Base-by-base conservation (phyloP, 2,113 vertebrate species). In the Hassar affinis region DNA sequence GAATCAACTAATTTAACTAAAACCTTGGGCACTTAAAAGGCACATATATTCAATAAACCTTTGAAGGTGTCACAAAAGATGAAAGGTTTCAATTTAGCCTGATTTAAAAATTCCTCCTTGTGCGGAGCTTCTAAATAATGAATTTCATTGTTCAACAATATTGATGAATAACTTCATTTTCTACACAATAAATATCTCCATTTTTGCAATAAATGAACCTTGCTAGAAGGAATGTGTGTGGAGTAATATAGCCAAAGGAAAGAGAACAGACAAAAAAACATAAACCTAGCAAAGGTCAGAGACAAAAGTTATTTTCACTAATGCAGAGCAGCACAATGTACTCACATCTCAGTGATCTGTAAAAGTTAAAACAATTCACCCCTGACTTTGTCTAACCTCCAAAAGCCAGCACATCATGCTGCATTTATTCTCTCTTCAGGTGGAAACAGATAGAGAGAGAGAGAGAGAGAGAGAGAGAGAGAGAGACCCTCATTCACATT, bases 291-390 rank as follows among this genome's bases (percentile, higher is more conserved):
- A 64, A 79, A 61, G 68, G 83, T 57, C 66, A 72, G 51, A 51
- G 38, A 14, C 49, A 72, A 79, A 79, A 66, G 77, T 84, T 79
- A 84, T 84, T 84, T 84, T 79, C 62, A 38, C 76, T 84, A 79
- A 79, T 79, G 54, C 54, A 79, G 52, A 79, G 42, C 54, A 59
- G 42, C 54, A 72, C 78, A 56, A 20, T 59, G 54, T 62, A 59
- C 66, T 68, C 64, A 71, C 64, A 84, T 61, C 42, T 59, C 66
- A 62, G 76, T 79, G 76, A 79, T 79, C 76, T 79, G 83, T 57
- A 84, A 80, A 79, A 84, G 42, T 79, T 84, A 78, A 84, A 79
- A 71, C 10, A 20, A 35, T 79, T 84, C 76, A 59, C n/a, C 72
- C 61, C 35, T 56, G 61, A 54, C 77, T 71, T 74, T 15, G 10